Conservation (phyloP, 2,113 vertebrate genomes). For the Chloroceryle aenea region DNA sequence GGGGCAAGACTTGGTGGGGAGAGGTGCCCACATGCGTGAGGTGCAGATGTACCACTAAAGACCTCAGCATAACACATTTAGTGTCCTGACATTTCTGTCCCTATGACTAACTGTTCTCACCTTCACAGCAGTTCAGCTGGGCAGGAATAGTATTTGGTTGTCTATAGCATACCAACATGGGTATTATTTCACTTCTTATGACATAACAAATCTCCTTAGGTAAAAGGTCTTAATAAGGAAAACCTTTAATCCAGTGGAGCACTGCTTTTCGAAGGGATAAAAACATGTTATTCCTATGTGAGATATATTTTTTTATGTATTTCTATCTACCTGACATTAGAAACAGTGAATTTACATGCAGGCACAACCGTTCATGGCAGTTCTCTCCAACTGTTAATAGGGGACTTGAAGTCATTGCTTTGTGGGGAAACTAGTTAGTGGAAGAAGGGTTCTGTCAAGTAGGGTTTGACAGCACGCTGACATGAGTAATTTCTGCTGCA, state of each 20-base stretch:
- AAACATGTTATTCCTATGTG: background rate
- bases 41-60: background rate
- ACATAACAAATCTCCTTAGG: background rate
- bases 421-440: background rate
- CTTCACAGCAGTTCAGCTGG: background rate
- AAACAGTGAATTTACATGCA: background rate
- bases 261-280: background rate
- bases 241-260: background rate
- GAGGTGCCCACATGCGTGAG: background rate
- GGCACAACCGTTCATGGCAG: background rate
- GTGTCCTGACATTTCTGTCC: background rate
- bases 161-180: background rate
- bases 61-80: background rate
- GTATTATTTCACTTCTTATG: background rate
- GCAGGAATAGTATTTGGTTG: background rate
- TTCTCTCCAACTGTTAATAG: background rate
- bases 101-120: background rate
- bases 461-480: background rate
- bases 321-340: background rate
- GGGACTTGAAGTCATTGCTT: background rate
- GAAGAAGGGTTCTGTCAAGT: background rate
- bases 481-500: background rate
- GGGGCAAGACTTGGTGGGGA: fast-evolving
- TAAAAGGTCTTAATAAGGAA: background rate
- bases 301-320: background rate